These are phyloP conservation scores for Hydropotes inermis DNA, from an alignment of 2,113 vertebrate species.

Conservation along the genomic window DNA sequence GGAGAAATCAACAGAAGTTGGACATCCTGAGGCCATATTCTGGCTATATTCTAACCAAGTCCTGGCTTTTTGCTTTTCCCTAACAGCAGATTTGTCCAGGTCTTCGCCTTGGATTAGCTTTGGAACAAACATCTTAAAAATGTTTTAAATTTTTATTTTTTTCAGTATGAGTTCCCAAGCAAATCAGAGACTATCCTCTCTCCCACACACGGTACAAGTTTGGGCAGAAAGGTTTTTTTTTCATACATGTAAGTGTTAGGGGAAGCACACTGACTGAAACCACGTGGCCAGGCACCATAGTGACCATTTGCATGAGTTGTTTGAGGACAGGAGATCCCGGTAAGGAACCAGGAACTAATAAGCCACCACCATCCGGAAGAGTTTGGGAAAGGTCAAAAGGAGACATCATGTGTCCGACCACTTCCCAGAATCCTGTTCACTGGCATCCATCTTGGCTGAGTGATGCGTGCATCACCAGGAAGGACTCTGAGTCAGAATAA, in stretches of 20 bases:
- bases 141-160: neutral
- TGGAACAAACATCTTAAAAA: constrained; percentile 6
- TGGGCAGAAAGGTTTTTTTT: neutral
- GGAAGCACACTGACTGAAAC: neutral
- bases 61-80: neutral
- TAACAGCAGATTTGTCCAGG: neutral
- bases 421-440: neutral
- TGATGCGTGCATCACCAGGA: neutral
- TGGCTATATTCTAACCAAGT: neutral
- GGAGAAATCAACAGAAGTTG: neutral
- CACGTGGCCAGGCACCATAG: neutral
- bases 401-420: fast-evolving
- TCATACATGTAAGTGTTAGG: neutral
- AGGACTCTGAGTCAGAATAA: neutral
- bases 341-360: neutral
- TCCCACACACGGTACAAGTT: neutral
- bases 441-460: neutral
- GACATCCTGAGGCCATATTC: neutral
- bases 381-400: neutral
- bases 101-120: neutral
- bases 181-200: neutral
- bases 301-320: neutral
- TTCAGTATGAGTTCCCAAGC: neutral
- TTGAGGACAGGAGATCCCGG: neutral
- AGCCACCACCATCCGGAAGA: neutral